Evolutionary conservation across 2,113 vertebrate species (phyloP).

Genomic region (Phalacrocorax aristotelis): DNA sequence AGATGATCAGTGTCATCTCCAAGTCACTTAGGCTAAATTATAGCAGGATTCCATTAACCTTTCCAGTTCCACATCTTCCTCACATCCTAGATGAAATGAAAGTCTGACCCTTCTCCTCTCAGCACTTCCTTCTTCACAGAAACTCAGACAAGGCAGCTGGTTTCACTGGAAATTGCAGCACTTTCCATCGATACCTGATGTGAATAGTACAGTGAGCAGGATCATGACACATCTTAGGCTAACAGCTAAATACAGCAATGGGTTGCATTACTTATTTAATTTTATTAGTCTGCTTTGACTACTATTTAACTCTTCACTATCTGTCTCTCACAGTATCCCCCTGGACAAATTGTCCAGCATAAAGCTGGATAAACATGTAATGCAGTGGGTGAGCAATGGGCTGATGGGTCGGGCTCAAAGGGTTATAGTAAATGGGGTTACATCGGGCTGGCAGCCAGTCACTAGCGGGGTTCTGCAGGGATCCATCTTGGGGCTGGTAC

Average conservation of each 20-base stretch:
- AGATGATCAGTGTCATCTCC: neutral
- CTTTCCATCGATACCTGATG: neutral
- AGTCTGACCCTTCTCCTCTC: neutral
- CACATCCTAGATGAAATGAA: neutral
- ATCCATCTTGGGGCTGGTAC: no score
- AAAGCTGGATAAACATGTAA: no score
- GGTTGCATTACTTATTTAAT: neutral
- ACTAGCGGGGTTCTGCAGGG: no score
- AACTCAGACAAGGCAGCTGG: neutral
- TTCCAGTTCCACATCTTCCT: neutral
- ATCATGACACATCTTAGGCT: neutral
- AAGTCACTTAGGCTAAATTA: neutral
- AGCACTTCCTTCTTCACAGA: neutral
- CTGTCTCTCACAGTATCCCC: no score
- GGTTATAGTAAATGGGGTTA: no score
- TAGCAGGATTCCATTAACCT: neutral
- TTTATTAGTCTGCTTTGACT: neutral
- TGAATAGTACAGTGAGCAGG: neutral
- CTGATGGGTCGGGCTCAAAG: no score
- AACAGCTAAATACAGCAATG: neutral
- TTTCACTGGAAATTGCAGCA: neutral
- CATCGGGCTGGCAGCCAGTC: no score
- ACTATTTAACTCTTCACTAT: neutral
- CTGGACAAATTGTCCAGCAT: no score
- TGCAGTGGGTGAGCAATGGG: no score